Conservation (phyloP, 2,888 invertebrate genomes). For the Halictus ligatus region DNA sequence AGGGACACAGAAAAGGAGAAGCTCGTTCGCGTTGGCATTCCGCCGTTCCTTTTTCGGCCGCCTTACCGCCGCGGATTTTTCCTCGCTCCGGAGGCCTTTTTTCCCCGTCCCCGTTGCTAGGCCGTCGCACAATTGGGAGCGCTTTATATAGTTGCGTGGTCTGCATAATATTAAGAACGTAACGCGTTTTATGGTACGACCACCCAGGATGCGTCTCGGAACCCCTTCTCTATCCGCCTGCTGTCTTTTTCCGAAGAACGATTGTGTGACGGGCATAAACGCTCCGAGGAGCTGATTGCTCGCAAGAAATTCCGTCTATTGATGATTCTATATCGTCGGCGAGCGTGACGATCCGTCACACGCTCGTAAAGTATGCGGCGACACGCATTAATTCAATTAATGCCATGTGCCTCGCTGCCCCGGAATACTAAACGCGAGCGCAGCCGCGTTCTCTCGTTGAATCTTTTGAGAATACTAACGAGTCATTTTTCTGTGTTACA, state of each 20-base stretch:
- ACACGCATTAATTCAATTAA: slow-evolving; percentile 22
- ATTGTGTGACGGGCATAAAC: slow-evolving; percentile 37
- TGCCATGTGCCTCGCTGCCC: background rate
- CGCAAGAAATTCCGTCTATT: slow-evolving; percentile 41
- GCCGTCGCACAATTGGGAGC: slow-evolving; percentile 72
- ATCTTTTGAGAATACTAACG: background rate
- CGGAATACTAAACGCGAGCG: background rate
- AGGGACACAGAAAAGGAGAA: slow-evolving; percentile 46
- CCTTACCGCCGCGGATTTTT: slow-evolving; percentile 56
- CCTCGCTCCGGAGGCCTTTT: slow-evolving; percentile 39
- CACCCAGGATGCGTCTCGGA: slow-evolving; percentile 76
- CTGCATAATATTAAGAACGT: slow-evolving; percentile 80
- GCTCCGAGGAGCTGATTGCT: slow-evolving; percentile 38
- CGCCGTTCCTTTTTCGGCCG: slow-evolving; percentile 43
- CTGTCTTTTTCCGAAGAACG: background rate
- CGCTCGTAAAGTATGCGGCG: slow-evolving; percentile 1
- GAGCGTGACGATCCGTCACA: slow-evolving; percentile 10
- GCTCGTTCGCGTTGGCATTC: slow-evolving; percentile 56
- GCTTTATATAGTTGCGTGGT: slow-evolving; percentile 72
- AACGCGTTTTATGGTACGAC: slow-evolving; percentile 76
- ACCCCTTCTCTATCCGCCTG: background rate
- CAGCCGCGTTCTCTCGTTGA: background rate
- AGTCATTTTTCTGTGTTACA: too few relatives aligned
- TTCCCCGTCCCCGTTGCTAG: slow-evolving; percentile 31
- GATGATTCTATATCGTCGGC: slow-evolving; percentile 40